Conservation (phyloP, 2,797 vertebrate genomes). For the Pampus argenteus region DNA sequence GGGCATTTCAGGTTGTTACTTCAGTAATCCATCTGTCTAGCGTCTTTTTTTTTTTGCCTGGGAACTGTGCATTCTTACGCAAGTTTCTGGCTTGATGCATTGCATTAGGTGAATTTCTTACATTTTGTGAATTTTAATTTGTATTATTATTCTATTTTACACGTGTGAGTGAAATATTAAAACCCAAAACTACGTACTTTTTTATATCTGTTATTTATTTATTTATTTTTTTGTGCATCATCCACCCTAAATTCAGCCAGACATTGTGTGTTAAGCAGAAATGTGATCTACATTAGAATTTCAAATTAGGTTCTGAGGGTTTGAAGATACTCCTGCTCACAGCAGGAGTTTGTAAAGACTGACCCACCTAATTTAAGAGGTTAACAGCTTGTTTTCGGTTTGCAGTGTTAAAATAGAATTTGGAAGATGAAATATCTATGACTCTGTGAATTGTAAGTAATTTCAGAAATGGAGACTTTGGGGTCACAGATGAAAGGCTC, state of each 20-base stretch:
- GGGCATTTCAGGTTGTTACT: constrained; percentile 43
- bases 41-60: constrained; percentile 42
- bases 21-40: constrained; percentile 64
- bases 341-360: constrained; percentile 11
- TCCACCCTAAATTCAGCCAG: not conserved
- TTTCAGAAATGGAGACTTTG: not conserved
- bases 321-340: constrained; percentile 4
- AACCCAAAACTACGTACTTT: not conserved
- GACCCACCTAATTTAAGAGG: constrained; percentile 9
- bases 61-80: constrained; percentile 48
- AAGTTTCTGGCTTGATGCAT: constrained; percentile 47
- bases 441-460: not conserved
- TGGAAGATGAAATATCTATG: not conserved
- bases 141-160: too few relatives aligned
- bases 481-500: not conserved
- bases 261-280: not conserved
- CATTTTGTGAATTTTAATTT: not conserved
- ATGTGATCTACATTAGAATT: not conserved
- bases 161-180: not conserved
- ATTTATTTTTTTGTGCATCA: too few relatives aligned
- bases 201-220: too few relatives aligned
- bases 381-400: constrained; percentile 11
- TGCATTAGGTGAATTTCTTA: not conserved
- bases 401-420: not conserved
- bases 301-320: constrained; percentile 20